These are phyloP conservation scores for Phalacrocorax aristotelis DNA, from an alignment of 2,113 vertebrate genomes.

Conservation along the genomic window DNA sequence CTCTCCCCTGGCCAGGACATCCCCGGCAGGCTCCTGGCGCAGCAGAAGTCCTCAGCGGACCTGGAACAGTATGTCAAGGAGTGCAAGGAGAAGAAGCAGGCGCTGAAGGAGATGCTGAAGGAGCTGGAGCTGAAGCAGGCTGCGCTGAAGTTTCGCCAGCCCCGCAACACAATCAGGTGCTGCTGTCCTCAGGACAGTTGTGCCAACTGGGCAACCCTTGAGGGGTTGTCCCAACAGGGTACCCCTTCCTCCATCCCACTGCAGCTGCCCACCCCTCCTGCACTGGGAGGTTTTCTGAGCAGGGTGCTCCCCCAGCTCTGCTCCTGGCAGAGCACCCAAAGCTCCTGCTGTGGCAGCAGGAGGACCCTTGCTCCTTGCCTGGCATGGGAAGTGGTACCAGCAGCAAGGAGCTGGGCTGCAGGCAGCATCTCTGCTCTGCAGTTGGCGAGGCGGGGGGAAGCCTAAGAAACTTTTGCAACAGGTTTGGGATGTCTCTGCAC, in stretches of 20 bases:
- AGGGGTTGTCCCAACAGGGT: neutral
- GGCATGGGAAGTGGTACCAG: neutral
- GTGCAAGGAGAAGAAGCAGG: neutral
- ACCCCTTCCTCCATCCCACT: neutral
- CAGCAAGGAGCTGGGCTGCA: neutral
- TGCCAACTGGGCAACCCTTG: neutral
- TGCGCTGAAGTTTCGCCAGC: neutral
- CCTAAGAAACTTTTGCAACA: neutral
- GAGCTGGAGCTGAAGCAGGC: neutral
- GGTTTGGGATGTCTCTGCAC: neutral
- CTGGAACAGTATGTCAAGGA: neutral
- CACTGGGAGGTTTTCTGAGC: neutral
- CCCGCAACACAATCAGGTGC: neutral
- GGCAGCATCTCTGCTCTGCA: neutral
- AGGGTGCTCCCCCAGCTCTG: neutral
- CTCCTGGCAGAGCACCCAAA: neutral
- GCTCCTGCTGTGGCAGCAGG: neutral
- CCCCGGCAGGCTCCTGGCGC: neutral
- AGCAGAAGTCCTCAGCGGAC: neutral
- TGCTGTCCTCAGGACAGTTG: rapidly evolving
- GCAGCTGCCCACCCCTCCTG: neutral
- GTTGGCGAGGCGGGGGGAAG: too few species aligned
- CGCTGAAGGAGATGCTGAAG: neutral
- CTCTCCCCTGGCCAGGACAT: neutral
- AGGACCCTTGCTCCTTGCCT: neutral